Evolutionary conservation across 53 echinoderm and acorn worm genomes (phyloP).

Genomic region (Luidia sarsii): DNA sequence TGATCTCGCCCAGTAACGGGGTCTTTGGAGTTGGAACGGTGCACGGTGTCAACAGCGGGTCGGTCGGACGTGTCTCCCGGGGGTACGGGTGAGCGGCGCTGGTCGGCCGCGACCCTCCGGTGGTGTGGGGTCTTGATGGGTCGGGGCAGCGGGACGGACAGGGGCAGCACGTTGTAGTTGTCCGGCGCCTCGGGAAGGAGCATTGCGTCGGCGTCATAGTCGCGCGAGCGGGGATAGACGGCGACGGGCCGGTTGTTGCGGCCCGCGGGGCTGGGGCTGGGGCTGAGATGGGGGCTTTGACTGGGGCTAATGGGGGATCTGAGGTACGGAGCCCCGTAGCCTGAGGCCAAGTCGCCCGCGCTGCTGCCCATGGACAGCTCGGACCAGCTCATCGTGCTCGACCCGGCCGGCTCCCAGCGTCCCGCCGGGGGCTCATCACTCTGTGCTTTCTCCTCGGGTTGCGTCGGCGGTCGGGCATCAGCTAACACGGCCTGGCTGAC

Average conservation of each 20-base stretch:
- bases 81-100: too few species aligned
- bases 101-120: too few species aligned
- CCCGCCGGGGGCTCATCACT: neutral
- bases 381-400: slow-evolving; percentile 22
- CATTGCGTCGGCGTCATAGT: neutral
- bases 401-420: neutral
- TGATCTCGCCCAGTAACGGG: too few species aligned
- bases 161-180: slow-evolving; percentile 10
- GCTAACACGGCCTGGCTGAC: too few species aligned
- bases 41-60: too few species aligned
- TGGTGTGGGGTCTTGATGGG: too few species aligned
- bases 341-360: neutral
- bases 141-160: slow-evolving; percentile 2
- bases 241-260: neutral
- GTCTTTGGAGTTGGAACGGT: too few species aligned
- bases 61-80: too few species aligned
- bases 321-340: neutral
- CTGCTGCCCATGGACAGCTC: slow-evolving; percentile 4
- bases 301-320: neutral
- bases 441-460: neutral
- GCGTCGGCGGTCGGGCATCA: too few species aligned
- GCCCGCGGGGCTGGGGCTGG: neutral
- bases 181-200: slow-evolving; percentile 15
- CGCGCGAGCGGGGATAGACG: neutral
- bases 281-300: neutral